These are phyloP conservation scores for Camptogramma bilineatum DNA, from an alignment of 2,888 invertebrate species.

Conservation along the genomic window DNA sequence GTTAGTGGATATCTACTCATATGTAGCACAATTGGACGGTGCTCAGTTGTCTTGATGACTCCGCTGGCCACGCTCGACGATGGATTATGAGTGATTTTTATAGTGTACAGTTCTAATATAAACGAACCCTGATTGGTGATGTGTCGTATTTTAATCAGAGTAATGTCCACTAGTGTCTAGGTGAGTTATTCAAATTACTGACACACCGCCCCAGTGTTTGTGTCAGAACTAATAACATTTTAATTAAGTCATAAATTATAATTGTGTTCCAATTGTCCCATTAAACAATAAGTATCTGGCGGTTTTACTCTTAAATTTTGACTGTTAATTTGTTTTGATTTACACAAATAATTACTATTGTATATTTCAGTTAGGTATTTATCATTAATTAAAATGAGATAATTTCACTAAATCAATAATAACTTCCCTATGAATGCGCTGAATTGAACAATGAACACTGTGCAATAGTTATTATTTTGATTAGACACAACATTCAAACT, in stretches of 20 bases:
- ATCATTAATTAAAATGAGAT: too few species aligned
- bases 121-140: constrained; percentile 47
- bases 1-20: constrained; percentile 61
- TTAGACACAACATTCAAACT: background rate
- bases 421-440: too few species aligned
- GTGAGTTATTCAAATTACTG: constrained; percentile 35
- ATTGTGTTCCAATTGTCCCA: background rate
- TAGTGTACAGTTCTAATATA: constrained; percentile 42
- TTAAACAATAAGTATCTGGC: background rate
- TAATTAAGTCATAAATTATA: background rate
- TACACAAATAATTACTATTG: background rate
- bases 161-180: constrained; percentile 33
- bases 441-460: too few species aligned
- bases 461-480: too few species aligned
- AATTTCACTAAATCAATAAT: background rate
- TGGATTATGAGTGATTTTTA: constrained; percentile 63
- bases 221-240: background rate
- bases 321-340: background rate
- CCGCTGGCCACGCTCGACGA: constrained; percentile 62
- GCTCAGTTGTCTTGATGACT: constrained; percentile 74
- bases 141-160: constrained; percentile 39
- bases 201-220: background rate
- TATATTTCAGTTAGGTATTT: too few species aligned
- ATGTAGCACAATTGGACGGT: constrained; percentile 72
- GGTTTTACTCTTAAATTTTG: background rate